phyloP scores from a whole-genome alignment of 2,113 vertebrate species.

The Sinocyclocheilus grahami region DNA sequence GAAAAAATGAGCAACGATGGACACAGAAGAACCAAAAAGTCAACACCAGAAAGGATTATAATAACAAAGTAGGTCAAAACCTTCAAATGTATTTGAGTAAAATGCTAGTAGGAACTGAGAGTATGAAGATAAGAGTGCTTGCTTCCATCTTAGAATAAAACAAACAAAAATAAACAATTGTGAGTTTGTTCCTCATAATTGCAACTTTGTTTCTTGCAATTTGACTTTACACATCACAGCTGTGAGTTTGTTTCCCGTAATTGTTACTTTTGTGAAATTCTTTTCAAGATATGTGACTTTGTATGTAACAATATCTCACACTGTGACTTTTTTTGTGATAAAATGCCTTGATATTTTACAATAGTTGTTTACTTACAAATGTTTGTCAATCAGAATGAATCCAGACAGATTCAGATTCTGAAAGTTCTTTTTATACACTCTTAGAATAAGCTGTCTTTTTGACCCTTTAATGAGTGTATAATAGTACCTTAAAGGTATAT shows the following conservation, averaged over 20 bases:
- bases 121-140: not conserved
- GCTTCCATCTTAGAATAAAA: not conserved
- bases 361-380: too few relatives aligned
- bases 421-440: too few relatives aligned
- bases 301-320: too few relatives aligned
- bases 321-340: too few relatives aligned
- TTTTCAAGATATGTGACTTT: too few relatives aligned
- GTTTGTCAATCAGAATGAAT: too few relatives aligned
- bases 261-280: not conserved
- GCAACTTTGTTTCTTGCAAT: not conserved
- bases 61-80: slow-evolving; percentile 17
- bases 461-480: too few relatives aligned
- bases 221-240: not conserved
- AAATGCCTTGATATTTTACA: too few relatives aligned
- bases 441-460: too few relatives aligned
- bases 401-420: too few relatives aligned
- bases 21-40: not conserved
- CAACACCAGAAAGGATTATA: not conserved
- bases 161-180: not conserved
- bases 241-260: not conserved
- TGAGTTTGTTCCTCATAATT: not conserved
- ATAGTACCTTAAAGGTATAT: too few relatives aligned
- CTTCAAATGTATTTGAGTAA: not conserved
- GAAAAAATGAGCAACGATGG: slow-evolving; percentile 4
- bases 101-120: not conserved